phyloP scores from a whole-genome alignment of 2,888 invertebrate genomes.

The Pycnomerus fuliginosus region DNA sequence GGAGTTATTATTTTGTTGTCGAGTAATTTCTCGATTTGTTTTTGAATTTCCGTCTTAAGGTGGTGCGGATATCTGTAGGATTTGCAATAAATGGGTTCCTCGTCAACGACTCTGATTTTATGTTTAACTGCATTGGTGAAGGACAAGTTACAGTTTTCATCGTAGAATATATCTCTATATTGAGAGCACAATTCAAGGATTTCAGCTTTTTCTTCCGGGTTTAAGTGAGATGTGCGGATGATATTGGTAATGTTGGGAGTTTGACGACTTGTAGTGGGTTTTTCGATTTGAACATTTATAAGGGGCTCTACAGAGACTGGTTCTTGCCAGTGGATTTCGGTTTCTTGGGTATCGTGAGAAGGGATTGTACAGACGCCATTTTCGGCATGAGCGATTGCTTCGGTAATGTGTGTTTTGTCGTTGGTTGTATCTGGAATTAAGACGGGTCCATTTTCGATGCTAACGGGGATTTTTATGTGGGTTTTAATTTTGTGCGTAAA shows the following conservation, averaged over 20 bases:
- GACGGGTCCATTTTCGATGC: slow-evolving; percentile 2
- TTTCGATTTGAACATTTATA: neutral
- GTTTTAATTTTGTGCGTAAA: slow-evolving; percentile 3
- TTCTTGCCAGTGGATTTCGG: neutral
- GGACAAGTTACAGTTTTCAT: slow-evolving; percentile 4
- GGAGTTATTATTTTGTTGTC: neutral
- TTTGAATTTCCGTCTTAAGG: slow-evolving; percentile 2
- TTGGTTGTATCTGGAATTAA: slow-evolving; percentile 5
- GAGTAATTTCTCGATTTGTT: slow-evolving; percentile 1
- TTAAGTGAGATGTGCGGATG: slow-evolving; percentile 5
- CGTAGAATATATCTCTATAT: slow-evolving; percentile 8
- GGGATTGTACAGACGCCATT: neutral
- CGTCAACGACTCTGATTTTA: neutral
- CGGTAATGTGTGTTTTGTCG: neutral
- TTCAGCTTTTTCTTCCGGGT: slow-evolving; percentile 5
- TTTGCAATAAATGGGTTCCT: slow-evolving; percentile 2
- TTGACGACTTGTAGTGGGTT: neutral
- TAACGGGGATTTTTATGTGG: slow-evolving; percentile 6
- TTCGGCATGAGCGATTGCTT: neutral
- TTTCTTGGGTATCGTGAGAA: neutral
- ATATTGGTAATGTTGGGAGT: slow-evolving; percentile 1
- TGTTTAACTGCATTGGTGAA: neutral
- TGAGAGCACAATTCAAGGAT: slow-evolving; percentile 2
- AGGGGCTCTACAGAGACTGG: neutral
- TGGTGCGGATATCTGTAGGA: slow-evolving; percentile 4